Conservation (phyloP, 2,888 invertebrate species). For the Halictus quadricinctus region DNA sequence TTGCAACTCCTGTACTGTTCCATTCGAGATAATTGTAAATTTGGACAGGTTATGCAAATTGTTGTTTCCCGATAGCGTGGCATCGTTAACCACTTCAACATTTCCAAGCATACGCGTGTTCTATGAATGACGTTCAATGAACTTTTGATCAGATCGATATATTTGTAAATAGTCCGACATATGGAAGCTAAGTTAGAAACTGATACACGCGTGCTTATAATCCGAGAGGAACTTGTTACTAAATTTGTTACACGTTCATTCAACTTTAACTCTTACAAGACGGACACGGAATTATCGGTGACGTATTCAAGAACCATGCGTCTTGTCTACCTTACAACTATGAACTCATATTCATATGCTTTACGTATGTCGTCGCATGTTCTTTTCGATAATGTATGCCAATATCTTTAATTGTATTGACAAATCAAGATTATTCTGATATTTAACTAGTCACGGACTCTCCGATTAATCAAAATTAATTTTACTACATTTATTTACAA, state of each 20-base stretch:
- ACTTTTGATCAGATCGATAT: constrained; percentile 2
- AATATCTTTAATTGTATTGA: not conserved
- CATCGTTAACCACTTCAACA: constrained; percentile 7
- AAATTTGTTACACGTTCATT: constrained; percentile 30
- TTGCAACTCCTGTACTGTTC: not conserved
- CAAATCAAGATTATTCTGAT: not conserved
- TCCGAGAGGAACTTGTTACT: constrained; percentile 24
- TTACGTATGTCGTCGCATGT: not conserved
- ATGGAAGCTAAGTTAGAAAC: constrained; percentile 11
- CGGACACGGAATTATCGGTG: not conserved
- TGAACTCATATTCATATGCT: not conserved
- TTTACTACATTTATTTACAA: not conserved
- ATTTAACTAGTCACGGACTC: not conserved
- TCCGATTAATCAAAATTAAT: not conserved
- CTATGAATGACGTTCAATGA: constrained; percentile 3
- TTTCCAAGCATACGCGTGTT: not conserved
- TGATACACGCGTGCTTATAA: constrained; percentile 19
- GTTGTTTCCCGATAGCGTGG: not conserved
- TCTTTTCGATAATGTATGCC: not conserved
- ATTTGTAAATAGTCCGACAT: not conserved
- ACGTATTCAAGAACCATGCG: not conserved
- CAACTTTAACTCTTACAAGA: constrained; percentile 25
- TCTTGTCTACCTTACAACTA: not conserved
- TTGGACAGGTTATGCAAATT: not conserved
- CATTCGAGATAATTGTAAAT: not conserved